These are phyloP conservation scores for Torymus texanus DNA, from an alignment of 2,888 invertebrate species.

Conservation along the genomic window DNA sequence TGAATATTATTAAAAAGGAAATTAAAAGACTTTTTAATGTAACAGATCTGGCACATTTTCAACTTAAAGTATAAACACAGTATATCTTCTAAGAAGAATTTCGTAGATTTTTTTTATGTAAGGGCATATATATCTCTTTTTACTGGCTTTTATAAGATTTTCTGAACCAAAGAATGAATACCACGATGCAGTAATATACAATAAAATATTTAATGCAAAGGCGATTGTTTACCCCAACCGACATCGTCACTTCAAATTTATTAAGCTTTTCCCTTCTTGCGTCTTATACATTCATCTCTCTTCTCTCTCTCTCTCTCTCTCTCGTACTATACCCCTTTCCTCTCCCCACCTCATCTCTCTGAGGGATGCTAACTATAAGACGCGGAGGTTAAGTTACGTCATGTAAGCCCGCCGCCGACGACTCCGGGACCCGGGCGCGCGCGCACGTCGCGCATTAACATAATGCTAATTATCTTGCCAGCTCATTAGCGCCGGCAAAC, in stretches of 20 bases:
- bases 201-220: too few relatives aligned
- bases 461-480: conserved; percentile 75
- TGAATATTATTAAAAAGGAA: too few relatives aligned
- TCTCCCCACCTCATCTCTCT: neutral
- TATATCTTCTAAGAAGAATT: too few relatives aligned
- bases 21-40: too few relatives aligned
- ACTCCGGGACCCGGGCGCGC: conserved; percentile 28
- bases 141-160: too few relatives aligned
- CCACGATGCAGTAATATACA: too few relatives aligned
- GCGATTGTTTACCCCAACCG: too few relatives aligned
- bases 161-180: too few relatives aligned
- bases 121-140: too few relatives aligned
- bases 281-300: neutral
- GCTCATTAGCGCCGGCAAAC: conserved; percentile 74
- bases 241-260: neutral
- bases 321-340: neutral
- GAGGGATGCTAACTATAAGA: conserved; percentile 30
- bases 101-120: too few relatives aligned
- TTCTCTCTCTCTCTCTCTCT: neutral
- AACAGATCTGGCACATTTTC: too few relatives aligned
- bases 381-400: conserved; percentile 67
- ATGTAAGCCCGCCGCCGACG: conserved; percentile 60
- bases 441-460: conserved; percentile 73
- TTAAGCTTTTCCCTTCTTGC: neutral
- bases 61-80: too few relatives aligned